Evolutionary conservation across 2,888 invertebrate species (phyloP).

Genomic region (Notodonta dromedarius): DNA sequence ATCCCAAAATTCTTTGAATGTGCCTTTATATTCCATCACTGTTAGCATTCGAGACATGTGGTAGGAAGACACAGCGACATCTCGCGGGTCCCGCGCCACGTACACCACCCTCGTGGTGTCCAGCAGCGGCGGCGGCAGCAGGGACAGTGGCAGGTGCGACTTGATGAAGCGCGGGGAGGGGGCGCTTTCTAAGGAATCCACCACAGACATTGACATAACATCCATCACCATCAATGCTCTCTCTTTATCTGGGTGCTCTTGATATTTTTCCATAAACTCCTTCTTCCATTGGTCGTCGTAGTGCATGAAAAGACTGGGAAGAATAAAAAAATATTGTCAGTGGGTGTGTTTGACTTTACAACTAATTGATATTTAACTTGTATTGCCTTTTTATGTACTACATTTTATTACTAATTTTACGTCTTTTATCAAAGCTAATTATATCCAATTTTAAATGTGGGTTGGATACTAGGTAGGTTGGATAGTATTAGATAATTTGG

Average conservation of each 20-base stretch:
- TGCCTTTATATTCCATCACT: not conserved
- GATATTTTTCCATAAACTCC: not conserved
- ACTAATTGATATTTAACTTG: too few species aligned
- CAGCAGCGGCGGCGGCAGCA: slow-evolving; percentile 84
- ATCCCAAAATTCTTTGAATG: slow-evolving; percentile 2
- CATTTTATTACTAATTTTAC: too few species aligned
- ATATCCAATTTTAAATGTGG: too few species aligned
- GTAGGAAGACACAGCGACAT: slow-evolving; percentile 90
- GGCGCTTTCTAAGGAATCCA: not conserved
- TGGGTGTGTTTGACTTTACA: too few species aligned
- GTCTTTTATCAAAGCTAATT: too few species aligned
- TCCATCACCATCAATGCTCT: not conserved
- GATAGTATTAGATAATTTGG: too few species aligned
- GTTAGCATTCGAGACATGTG: slow-evolving; percentile 55
- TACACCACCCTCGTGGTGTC: slow-evolving; percentile 85
- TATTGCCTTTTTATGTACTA: too few species aligned
- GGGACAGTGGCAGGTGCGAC: slow-evolving; percentile 87
- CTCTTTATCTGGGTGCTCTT: not conserved
- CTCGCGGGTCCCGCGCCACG: slow-evolving; percentile 90
- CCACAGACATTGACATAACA: not conserved
- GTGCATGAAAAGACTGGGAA: not conserved
- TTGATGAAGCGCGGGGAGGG: slow-evolving; percentile 12
- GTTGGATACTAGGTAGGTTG: too few species aligned
- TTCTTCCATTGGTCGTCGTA: not conserved
- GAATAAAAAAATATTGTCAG: not conserved